Base-by-base conservation (phyloP, 1,140 invertebrate species). In the Atta colombica region DNA sequence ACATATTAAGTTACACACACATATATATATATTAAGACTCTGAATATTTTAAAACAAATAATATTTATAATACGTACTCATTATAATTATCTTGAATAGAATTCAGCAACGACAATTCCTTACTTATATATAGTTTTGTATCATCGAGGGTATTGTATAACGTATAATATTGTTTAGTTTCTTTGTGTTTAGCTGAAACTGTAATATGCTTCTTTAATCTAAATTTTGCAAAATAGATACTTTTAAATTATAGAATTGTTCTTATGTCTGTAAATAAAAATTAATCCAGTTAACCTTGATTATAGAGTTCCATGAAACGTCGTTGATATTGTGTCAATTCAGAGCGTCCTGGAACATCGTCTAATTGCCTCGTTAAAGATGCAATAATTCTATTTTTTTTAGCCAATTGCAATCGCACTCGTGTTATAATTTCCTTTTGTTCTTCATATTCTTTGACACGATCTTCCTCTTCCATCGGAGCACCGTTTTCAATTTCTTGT, bases 81-180 rank as follows among this genome's bases (percentile, higher is more conserved):
- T 97, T 97, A 96, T 99, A 99, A 94, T 98, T 99, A 92, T 99
- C 98, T 89, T 98, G 96, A 88, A 99, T 99, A 0, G 99, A 99
- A 96, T 99, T 99, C 7, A 99, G 95, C 60, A 99, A 95, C 28
- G 97, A 97, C 60, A 99, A 96, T 96, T 99, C 99, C 94, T 99
- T 99, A 66, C 97, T 97, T 86, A 99, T 96, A 95, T 99, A 99
- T 39, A 98, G 95, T 94, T 98, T 98, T 5, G 98, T 98, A 95
- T 99, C 99, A 94, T 99, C 97, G n/a, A 99, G 95, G 6, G 98
- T 99, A 95, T 99, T 99, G 94, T 99, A 99, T 75, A 99, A 96
- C 45, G 98, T 99, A 93, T 99, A 99, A 96, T 99, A 99, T 95
- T 99, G 98, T 94, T 99, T 99, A 0, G 99, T 99, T 96, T 99